A percentile compares a stretch with the other conserved stretches of the same genome.
Evolutionary conservation across 2,797 vertebrate genomes (phyloP).

Genomic region (Emydoidea blandingii): DNA sequence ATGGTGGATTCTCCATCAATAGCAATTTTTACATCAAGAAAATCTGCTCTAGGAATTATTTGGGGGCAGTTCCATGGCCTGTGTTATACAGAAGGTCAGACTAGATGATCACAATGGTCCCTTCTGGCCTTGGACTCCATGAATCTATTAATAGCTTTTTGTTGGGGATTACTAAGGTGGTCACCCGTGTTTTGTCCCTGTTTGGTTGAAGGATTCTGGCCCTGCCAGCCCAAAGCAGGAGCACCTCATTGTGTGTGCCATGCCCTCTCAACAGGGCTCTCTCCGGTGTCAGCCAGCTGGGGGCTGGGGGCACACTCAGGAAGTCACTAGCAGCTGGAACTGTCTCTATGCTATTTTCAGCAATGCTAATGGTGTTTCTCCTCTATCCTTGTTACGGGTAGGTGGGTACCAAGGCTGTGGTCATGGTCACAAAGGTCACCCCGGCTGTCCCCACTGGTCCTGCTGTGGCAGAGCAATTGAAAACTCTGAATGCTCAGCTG

Average conservation of each 20-base stretch:
- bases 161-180: neutral
- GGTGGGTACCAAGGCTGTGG: slow-evolving; percentile 97
- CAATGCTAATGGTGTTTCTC: slow-evolving; percentile 10
- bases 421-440: slow-evolving; percentile 93
- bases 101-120: neutral
- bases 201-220: neutral
- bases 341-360: neutral
- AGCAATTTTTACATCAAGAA: neutral
- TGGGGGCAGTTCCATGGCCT: neutral
- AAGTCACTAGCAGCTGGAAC: neutral
- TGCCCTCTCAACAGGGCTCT: fast-evolving
- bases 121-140: neutral
- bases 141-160: neutral
- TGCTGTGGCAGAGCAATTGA: slow-evolving; percentile 90
- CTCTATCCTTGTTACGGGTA: slow-evolving; percentile 63
- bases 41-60: neutral
- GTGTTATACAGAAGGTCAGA: neutral
- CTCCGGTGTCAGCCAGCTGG: neutral
- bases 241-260: neutral
- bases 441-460: slow-evolving; percentile 92
- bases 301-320: neutral
- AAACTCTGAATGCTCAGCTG: slow-evolving; percentile 85
- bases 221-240: neutral
- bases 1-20: neutral
- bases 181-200: fast-evolving